These are phyloP conservation scores for Benitochromis conjunctus DNA, from an alignment of 2,113 vertebrate genomes.

Conservation along the genomic window DNA sequence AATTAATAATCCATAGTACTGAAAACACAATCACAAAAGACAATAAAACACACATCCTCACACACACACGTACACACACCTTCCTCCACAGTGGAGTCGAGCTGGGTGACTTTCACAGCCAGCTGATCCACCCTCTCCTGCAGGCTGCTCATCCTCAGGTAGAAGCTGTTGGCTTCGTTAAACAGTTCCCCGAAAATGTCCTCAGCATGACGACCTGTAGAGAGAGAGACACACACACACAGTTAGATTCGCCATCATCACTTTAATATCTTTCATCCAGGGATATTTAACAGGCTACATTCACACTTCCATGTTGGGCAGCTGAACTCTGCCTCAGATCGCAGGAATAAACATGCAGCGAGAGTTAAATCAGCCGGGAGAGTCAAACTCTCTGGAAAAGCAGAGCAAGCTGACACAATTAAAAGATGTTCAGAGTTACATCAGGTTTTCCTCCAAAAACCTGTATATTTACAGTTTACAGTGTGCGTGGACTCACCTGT, in stretches of 20 bases:
- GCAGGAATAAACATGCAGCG: neutral
- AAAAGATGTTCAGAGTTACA: neutral
- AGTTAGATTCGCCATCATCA: neutral
- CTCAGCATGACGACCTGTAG: conserved; percentile 85
- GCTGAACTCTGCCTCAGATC: neutral
- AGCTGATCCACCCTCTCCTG: conserved; percentile 91
- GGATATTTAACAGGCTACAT: neutral
- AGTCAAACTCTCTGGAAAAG: neutral
- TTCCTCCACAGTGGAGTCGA: conserved; percentile 93
- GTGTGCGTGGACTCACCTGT: neutral
- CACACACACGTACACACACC: conserved; percentile 54
- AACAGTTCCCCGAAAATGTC: conserved; percentile 93
- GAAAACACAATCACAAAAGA: neutral
- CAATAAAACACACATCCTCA: neutral
- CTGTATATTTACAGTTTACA: neutral
- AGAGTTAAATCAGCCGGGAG: neutral
- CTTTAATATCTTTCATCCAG: neutral
- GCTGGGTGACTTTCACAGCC: conserved; percentile 90
- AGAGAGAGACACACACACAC: neutral
- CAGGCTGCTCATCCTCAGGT: conserved; percentile 88
- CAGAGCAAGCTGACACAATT: neutral
- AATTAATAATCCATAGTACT: neutral
- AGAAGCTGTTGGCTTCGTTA: conserved; percentile 91
- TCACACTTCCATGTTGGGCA: neutral
- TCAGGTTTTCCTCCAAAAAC: neutral